Conservation (phyloP, 2,797 vertebrate genomes). For the Sebastolobus alascanus region DNA sequence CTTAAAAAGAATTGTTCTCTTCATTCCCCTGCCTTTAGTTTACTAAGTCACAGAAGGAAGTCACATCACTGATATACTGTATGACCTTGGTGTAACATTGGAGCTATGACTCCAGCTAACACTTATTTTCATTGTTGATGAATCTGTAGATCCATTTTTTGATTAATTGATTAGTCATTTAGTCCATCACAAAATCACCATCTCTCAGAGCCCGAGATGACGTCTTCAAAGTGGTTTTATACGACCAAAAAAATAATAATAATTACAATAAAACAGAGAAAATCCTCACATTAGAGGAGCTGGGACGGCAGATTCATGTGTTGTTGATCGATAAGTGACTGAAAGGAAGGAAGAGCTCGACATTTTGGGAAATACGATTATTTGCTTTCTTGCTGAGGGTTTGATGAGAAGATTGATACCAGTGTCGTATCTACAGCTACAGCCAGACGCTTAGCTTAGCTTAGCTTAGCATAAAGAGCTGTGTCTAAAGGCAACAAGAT, state of each 20-base stretch:
- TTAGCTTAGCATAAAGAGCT: neutral
- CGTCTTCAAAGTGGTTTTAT: neutral
- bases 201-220: neutral
- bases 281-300: neutral
- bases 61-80: neutral
- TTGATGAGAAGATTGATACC: neutral
- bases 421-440: accelerated
- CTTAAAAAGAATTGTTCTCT: neutral
- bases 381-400: too few relatives aligned
- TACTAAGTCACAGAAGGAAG: neutral
- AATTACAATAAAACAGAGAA: neutral
- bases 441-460: neutral
- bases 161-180: neutral
- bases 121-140: neutral
- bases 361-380: too few relatives aligned
- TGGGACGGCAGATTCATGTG: neutral
- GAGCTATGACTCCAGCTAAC: neutral
- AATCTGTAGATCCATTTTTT: neutral
- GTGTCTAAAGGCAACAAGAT: neutral
- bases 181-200: neutral
- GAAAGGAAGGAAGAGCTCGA: neutral
- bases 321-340: neutral
- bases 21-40: neutral
- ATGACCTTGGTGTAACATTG: neutral
- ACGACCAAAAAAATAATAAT: neutral